These are phyloP conservation scores for Xiphorhynchus elegans DNA, from an alignment of 2,113 vertebrate species.

Conservation along the genomic window DNA sequence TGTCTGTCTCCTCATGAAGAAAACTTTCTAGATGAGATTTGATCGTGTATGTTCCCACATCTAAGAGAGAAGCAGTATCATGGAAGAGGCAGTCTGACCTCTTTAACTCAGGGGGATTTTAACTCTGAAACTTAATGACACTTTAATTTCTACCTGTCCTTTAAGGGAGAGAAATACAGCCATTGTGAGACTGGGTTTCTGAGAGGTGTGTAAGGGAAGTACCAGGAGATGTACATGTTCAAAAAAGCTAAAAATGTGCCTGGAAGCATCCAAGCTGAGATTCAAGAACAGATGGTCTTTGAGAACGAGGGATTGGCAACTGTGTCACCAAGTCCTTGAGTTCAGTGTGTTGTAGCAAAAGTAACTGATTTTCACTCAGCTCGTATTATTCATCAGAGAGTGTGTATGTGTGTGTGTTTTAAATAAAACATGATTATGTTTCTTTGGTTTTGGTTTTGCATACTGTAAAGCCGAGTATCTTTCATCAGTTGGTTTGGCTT, in stretches of 20 bases:
- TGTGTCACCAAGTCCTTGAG: not conserved
- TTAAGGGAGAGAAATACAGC: not conserved
- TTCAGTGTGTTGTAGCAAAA: not conserved
- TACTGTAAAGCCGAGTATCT: not conserved
- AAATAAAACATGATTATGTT: conserved; percentile 43
- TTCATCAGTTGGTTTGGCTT: not conserved
- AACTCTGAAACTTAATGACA: not conserved
- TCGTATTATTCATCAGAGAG: not conserved
- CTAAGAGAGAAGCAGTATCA: not conserved
- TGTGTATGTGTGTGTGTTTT: not conserved
- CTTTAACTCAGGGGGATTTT: not conserved
- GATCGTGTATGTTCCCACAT: not conserved
- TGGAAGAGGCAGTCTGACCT: not conserved
- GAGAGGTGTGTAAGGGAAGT: not conserved
- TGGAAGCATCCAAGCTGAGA: not conserved
- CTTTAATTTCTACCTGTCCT: conserved; percentile 1
- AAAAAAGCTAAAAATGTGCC: not conserved
- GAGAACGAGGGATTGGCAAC: not conserved
- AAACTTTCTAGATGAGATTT: not conserved
- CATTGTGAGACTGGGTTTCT: not conserved
- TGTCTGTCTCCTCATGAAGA: not conserved
- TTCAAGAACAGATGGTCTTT: not conserved
- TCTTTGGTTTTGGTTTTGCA: not conserved
- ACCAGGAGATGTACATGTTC: not conserved
- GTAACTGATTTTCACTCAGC: not conserved